Evolutionary conservation across 2,113 vertebrate genomes (phyloP).

Genomic region (Chaetura pelagica): DNA sequence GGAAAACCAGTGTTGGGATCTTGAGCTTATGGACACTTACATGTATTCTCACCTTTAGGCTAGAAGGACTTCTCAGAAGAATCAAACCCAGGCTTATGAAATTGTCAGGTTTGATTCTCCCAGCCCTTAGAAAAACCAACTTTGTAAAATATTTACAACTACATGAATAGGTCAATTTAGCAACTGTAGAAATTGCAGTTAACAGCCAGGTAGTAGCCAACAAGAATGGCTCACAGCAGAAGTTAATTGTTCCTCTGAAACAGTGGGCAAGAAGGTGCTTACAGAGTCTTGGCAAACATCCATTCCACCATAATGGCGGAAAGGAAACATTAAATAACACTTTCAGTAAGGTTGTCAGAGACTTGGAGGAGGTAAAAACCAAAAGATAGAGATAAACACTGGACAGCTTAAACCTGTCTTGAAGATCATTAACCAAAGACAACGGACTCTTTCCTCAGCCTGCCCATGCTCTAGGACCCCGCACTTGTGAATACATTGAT

Average conservation of each 20-base stretch:
- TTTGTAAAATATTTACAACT: background rate
- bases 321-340: background rate
- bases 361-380: background rate
- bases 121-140: background rate
- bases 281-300: background rate
- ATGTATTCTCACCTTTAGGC: background rate
- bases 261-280: background rate
- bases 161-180: background rate
- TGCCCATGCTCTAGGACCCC: background rate
- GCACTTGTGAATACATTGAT: background rate
- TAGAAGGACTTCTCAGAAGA: background rate
- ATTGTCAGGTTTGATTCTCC: background rate
- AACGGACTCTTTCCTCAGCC: background rate
- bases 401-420: background rate
- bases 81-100: background rate
- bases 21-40: background rate
- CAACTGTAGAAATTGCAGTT: background rate
- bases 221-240: background rate
- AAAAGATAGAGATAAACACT: accelerated
- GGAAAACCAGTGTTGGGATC: background rate
- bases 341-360: background rate
- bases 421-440: background rate
- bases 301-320: background rate
- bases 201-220: background rate
- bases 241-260: background rate